Percentiles rank a stretch among this genome's conserved stretches.
Conservation (phyloP, 2,888 invertebrate genomes). For the Scaptomyza tumidula region DNA sequence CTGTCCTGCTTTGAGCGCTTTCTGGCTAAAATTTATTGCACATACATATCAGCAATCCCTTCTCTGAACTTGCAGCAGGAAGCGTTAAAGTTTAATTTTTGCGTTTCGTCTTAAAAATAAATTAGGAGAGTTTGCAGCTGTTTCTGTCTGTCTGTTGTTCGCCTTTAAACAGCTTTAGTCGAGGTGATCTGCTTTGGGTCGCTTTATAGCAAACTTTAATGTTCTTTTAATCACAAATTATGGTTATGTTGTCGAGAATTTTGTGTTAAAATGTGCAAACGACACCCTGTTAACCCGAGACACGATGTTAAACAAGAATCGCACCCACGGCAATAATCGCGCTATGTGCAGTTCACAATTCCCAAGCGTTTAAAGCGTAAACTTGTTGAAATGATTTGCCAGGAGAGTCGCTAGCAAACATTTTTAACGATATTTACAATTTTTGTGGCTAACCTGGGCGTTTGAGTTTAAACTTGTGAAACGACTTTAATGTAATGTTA, state of each 20-base stretch:
- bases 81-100: not conserved
- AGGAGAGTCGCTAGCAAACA: not conserved
- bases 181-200: not conserved
- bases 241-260: not conserved
- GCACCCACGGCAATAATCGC: conserved; percentile 10
- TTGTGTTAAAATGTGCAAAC: not conserved
- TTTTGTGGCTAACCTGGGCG: not conserved
- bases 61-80: not conserved
- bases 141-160: not conserved
- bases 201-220: not conserved
- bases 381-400: conserved; percentile 18
- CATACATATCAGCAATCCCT: not conserved
- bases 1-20: not conserved
- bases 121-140: conserved; percentile 7
- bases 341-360: conserved; percentile 11
- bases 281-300: not conserved
- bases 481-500: not conserved
- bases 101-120: not conserved
- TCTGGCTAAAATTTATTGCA: conserved; percentile 1
- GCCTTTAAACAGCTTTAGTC: not conserved
- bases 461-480: not conserved
- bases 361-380: conserved; percentile 20
- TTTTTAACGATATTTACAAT: not conserved
- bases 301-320: not conserved
- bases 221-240: conserved; percentile 1